Percentiles rank a stretch among this genome's conserved stretches.
Evolutionary conservation across 2,888 invertebrate genomes (phyloP).

Genomic region (Yponomeuta malinellus): DNA sequence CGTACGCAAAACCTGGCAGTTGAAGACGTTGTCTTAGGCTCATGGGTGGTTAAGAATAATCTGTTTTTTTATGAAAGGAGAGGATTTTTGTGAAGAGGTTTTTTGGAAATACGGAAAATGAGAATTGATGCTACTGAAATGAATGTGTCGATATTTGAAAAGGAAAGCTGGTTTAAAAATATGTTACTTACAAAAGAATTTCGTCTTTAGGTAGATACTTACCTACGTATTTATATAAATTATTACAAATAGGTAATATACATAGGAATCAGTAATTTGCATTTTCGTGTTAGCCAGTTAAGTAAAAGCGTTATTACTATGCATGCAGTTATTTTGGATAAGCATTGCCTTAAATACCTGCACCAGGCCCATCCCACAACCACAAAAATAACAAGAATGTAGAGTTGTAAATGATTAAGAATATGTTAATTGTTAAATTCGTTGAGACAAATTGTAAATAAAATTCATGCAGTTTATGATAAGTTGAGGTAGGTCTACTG

Average conservation of each 20-base stretch:
- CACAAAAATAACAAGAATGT: neutral
- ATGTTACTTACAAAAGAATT: neutral
- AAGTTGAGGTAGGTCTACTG: no score
- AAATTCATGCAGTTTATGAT: no score
- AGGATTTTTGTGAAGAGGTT: neutral
- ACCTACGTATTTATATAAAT: neutral
- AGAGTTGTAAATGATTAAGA: neutral
- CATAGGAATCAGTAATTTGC: neutral
- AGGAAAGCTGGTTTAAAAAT: neutral
- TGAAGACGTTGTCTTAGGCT: slow-evolving; percentile 2
- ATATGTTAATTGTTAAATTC: no score
- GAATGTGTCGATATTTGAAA: slow-evolving; percentile 22
- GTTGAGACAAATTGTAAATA: no score
- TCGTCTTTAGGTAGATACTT: neutral
- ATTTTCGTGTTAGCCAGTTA: neutral
- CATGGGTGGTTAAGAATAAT: neutral
- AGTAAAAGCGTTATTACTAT: neutral
- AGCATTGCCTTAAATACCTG: neutral
- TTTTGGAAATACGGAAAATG: slow-evolving; percentile 9
- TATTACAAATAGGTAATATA: neutral
- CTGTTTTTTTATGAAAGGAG: neutral
- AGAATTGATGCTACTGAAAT: slow-evolving; percentile 9
- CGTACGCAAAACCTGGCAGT: slow-evolving; percentile 92
- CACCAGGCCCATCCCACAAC: neutral
- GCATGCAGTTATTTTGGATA: neutral